Percentiles rank a stretch among this genome's conserved stretches.
phyloP scores from a whole-genome alignment of 2,888 invertebrate species.

The Apamea crenata region DNA sequence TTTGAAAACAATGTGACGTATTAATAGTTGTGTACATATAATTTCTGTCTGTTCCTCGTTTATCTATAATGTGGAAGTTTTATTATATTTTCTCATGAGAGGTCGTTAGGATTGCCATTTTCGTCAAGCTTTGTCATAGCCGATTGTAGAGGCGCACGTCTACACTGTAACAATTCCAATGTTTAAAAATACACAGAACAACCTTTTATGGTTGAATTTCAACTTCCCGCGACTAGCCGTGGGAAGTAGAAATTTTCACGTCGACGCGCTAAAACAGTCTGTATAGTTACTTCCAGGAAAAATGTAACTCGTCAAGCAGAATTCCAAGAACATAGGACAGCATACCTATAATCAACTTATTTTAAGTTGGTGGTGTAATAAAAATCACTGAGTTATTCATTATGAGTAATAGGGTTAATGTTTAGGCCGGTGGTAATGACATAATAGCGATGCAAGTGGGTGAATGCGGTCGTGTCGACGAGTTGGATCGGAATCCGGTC shows the following conservation, averaged over 20 bases:
- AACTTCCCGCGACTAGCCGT: conserved; percentile 57
- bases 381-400: conserved; percentile 30
- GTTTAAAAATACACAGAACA: conserved; percentile 34
- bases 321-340: conserved; percentile 12
- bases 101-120: conserved; percentile 4
- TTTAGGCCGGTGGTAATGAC: conserved; percentile 84
- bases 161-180: not conserved
- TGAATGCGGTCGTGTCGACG: conserved; percentile 77
- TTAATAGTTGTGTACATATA: not conserved
- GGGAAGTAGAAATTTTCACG: conserved; percentile 54
- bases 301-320: conserved; percentile 14
- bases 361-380: conserved; percentile 11
- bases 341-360: conserved; percentile 27
- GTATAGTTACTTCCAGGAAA: conserved; percentile 38
- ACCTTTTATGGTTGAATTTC: conserved; percentile 49
- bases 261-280: conserved; percentile 38
- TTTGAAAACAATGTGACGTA: not conserved
- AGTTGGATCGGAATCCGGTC: conserved; percentile 84
- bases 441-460: conserved; percentile 83
- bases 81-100: not conserved
- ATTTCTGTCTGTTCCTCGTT: not conserved
- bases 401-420: conserved; percentile 73
- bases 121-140: not conserved
- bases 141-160: not conserved
- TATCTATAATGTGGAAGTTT: not conserved